These are phyloP conservation scores for Chaetodon auriga DNA, from an alignment of 2,113 vertebrate species.

Conservation along the genomic window DNA sequence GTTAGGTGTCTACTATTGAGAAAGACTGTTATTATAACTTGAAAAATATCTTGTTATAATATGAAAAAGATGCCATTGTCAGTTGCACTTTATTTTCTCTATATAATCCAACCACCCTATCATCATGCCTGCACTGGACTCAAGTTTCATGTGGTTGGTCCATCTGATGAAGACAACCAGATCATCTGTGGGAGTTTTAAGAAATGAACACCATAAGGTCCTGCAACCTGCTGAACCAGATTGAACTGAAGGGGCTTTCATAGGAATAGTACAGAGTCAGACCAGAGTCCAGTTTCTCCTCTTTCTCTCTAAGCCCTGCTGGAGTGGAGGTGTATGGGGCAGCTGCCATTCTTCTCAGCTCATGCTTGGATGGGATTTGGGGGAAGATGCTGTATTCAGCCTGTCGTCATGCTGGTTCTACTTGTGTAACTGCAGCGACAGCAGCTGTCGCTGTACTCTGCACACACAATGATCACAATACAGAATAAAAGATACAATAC, in stretches of 20 bases:
- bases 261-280: constrained; percentile 1
- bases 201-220: constrained; percentile 42
- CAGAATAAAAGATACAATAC: constrained; percentile 5
- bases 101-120: too few species aligned
- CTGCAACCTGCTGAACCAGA: constrained; percentile 52
- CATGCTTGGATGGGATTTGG: constrained; percentile 44
- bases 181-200: constrained; percentile 49
- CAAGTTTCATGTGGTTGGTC: background rate
- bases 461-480: constrained; percentile 2
- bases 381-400: constrained; percentile 40
- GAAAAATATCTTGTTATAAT: background rate
- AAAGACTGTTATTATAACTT: too few species aligned
- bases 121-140: background rate
- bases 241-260: constrained; percentile 18
- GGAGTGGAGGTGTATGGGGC: constrained; percentile 1
- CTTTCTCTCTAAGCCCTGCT: constrained; percentile 17
- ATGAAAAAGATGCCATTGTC: background rate
- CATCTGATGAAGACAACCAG: constrained; percentile 31
- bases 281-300: constrained; percentile 19
- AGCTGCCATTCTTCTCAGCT: constrained; percentile 32
- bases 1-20: too few species aligned
- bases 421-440: constrained; percentile 33
- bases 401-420: constrained; percentile 35
- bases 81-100: background rate
- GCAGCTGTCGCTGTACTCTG: constrained; percentile 8